Conservation (phyloP, 1,140 invertebrate species). For the Apis mellifera region Amel_HAv3.1 CM009935.2:7527001-7527500, state of each 20-base stretch:
- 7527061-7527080: too few relatives aligned
- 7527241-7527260: background rate
- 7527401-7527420: background rate
- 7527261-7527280: background rate
- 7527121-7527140: background rate
- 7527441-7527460: slow-evolving; percentile 64
- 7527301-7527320: slow-evolving; percentile 32
- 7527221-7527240: slow-evolving; percentile 14
- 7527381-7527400: slow-evolving; percentile 59
- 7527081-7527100: too few relatives aligned
- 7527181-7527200: background rate
- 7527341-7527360: slow-evolving; percentile 12
- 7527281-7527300: slow-evolving; percentile 46
- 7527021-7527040: too few relatives aligned
- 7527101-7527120: background rate
- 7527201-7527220: slow-evolving; percentile 26
- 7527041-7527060: too few relatives aligned
- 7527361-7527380: slow-evolving; percentile 61
- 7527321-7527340: slow-evolving; percentile 28
- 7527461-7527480: slow-evolving; percentile 56
- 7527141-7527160: slow-evolving; percentile 14
- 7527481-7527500: slow-evolving; percentile 50
- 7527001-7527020: too few relatives aligned
- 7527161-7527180: background rate
- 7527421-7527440: background rate